Conservation (phyloP, 2,113 vertebrate species). For the Python bivittatus region DNA sequence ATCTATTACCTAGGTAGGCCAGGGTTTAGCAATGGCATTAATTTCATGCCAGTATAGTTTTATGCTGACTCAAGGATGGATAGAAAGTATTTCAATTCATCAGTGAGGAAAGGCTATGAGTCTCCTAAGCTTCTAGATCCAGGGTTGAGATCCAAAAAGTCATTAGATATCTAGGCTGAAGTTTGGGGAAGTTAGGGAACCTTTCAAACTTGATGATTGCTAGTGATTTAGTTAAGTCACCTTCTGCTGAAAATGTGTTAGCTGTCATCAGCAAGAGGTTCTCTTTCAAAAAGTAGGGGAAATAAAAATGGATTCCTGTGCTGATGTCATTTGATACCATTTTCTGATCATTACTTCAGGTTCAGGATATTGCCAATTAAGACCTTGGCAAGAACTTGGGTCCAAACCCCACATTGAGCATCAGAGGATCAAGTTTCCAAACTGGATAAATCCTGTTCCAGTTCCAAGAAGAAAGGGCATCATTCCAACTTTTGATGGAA, state of each 20-base stretch:
- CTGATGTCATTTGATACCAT: background rate
- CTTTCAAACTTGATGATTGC: background rate
- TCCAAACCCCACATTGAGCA: background rate
- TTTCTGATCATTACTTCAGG: background rate
- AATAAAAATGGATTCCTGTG: too few relatives aligned
- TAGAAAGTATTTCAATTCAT: background rate
- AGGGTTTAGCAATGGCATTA: background rate
- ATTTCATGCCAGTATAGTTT: background rate
- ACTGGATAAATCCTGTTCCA: background rate
- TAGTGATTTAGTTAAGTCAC: constrained; percentile 16
- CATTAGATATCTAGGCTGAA: background rate
- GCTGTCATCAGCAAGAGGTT: background rate
- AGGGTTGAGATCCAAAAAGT: background rate
- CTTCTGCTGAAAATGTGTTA: background rate
- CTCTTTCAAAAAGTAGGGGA: background rate
- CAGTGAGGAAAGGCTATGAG: background rate
- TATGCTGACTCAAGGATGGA: background rate
- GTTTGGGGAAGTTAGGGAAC: background rate
- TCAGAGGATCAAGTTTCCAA: background rate
- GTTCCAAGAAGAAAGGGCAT: background rate
- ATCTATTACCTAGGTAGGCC: background rate
- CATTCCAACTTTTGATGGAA: background rate
- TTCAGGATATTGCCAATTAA: background rate
- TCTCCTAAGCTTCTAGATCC: background rate
- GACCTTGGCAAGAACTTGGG: background rate